Evolutionary conservation across 1,140 invertebrate species (phyloP), one percentile per base, ranked within the genome.

Genomic region (Bradynema listronoti): DNA sequence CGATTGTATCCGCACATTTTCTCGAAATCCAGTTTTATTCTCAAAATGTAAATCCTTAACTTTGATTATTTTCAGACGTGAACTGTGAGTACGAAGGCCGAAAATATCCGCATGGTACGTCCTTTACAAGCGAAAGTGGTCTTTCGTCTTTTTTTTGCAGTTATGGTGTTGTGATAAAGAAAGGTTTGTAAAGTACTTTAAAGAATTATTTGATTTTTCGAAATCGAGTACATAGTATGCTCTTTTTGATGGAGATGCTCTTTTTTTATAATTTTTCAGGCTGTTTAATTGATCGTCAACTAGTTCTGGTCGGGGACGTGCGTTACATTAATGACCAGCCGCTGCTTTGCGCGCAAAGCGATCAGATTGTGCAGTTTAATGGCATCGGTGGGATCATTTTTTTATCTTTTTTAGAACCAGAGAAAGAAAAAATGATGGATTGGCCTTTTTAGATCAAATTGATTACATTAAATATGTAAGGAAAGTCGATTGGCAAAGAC

Each of bases 241-340:
- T 14, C 9, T 47, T 0, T 2, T 47, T 16, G 9, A 14, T 16
- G 27, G 14, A 14, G 27, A 2, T 14, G 32, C 32, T 9, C 2
- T 16, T 36, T 63, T 65, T 32, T 65, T 65, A 36, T 9, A 5
- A 19, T 9, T 6, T 11, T 47, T 45, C 39, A 67, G 65, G 65
- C 9, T 67, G 65, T 34, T 58, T 71, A 25, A 57, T 67, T 16
- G 52, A 71, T 22, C 45, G 45, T 0, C 50, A 65, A 5, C 32
- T 67, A 30, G 54, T 69, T n/a, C 34, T 56, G 30, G 68, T 67
- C 6, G 65, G 65, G 0, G 68, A 67, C 47, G 65, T 71, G 24
- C 60, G 49, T 9, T 67, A 67, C 30, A 30, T 67, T 7, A 39
- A 66, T 39, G 65, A 50, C 16, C 39, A 29, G 22, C 68, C 65